phyloP scores from a whole-genome alignment of 2,113 vertebrate species.

The Empidonax alnorum region DNA sequence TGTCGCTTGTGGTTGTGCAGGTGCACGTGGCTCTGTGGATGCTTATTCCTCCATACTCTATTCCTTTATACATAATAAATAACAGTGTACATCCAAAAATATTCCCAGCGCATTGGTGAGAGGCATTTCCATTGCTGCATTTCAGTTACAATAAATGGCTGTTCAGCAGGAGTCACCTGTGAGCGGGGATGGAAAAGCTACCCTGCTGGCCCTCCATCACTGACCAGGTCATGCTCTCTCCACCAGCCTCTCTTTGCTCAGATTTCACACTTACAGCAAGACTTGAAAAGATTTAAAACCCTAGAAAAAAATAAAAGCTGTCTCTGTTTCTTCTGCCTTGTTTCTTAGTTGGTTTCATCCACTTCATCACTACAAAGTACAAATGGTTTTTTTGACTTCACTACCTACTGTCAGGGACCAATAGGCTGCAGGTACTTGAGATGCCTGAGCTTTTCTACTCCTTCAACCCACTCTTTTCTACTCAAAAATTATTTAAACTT shows the following conservation, averaged over 20 bases:
- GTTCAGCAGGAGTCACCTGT: background rate
- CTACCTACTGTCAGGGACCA: background rate
- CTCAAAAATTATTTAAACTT: background rate
- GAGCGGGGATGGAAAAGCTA: background rate
- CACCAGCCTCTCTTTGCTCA: background rate
- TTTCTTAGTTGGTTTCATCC: background rate
- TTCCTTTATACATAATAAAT: background rate
- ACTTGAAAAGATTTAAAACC: background rate
- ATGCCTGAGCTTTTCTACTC: background rate
- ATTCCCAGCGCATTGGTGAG: background rate
- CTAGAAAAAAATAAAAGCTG: background rate
- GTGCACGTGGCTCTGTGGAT: background rate
- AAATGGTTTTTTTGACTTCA: background rate
- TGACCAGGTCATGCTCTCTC: background rate
- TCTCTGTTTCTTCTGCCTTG: background rate
- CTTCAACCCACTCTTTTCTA: background rate
- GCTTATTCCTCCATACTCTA: background rate
- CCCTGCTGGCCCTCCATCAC: background rate
- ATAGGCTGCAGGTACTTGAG: background rate
- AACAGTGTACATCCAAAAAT: background rate
- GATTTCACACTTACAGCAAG: background rate
- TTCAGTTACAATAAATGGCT: background rate
- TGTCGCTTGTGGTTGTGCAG: background rate
- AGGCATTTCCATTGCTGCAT: background rate
- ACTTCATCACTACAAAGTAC: background rate